These are phyloP conservation scores for Mythimna lalbum DNA, from an alignment of 2,888 invertebrate genomes.

Conservation along the genomic window DNA sequence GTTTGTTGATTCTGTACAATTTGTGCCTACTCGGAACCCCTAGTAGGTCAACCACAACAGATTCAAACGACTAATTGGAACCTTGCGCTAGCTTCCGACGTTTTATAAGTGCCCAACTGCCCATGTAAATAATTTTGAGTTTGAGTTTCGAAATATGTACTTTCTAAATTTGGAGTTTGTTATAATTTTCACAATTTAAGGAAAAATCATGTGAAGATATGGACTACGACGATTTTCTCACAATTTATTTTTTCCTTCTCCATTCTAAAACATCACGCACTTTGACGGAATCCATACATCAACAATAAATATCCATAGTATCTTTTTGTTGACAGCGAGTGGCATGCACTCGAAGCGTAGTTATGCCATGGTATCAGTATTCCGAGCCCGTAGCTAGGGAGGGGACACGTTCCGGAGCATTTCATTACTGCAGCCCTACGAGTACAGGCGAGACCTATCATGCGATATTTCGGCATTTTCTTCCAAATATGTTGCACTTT, in stretches of 20 bases:
- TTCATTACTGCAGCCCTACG: conserved; percentile 84
- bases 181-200: no score
- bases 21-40: no score
- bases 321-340: conserved; percentile 65
- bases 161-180: no score
- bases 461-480: conserved; percentile 63
- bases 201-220: no score
- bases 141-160: no score
- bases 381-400: conserved; percentile 75
- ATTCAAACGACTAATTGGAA: no score
- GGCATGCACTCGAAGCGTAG: conserved; percentile 52
- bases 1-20: no score
- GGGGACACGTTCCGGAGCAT: conserved; percentile 79
- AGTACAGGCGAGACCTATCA: conserved; percentile 58
- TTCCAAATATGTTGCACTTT: conserved; percentile 62
- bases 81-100: no score
- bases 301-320: conserved; percentile 49
- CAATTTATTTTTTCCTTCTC: neutral
- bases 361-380: conserved; percentile 83
- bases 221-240: neutral
- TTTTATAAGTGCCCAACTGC: no score
- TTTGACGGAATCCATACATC: conserved; percentile 44
- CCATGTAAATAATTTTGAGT: no score
- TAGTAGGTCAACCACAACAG: no score
- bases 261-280: conserved; percentile 1